These are phyloP conservation scores for Takifugu flavidus DNA, from an alignment of 2,113 vertebrate genomes.

Conservation along the genomic window DNA sequence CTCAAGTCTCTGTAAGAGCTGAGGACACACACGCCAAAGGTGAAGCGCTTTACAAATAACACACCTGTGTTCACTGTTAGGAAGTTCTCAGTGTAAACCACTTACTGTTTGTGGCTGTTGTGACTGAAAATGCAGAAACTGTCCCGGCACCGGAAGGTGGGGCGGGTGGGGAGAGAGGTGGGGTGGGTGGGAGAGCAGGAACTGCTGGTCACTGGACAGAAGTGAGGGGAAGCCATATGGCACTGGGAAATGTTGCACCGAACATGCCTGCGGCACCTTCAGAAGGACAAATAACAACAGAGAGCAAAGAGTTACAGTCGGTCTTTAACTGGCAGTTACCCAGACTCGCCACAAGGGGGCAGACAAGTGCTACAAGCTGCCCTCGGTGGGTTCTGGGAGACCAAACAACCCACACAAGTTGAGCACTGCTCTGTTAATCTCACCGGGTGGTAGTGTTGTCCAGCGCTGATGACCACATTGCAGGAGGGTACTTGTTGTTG, in stretches of 20 bases:
- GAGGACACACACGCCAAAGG: neutral
- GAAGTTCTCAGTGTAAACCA: neutral
- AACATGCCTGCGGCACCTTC: constrained; percentile 95
- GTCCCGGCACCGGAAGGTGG: constrained; percentile 88
- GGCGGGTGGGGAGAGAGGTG: constrained; percentile 88
- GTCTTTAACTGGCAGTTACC: neutral
- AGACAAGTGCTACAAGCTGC: constrained; percentile 20
- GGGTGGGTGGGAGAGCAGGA: constrained; percentile 90
- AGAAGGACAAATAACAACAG: constrained; percentile 33
- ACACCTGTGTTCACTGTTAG: no score
- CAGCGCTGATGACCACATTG: constrained; percentile 92
- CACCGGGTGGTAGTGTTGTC: constrained; percentile 94
- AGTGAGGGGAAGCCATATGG: constrained; percentile 95
- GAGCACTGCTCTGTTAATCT: constrained; percentile 79
- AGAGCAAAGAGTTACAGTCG: neutral
- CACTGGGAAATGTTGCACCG: constrained; percentile 94
- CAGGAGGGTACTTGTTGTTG: constrained; percentile 93
- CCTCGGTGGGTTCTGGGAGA: neutral
- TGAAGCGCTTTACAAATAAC: neutral
- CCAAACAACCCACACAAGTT: constrained; percentile 12
- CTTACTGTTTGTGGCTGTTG: constrained; percentile 92
- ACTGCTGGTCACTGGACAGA: constrained; percentile 92
- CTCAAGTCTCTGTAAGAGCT: constrained; percentile 97
- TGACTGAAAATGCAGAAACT: constrained; percentile 95
- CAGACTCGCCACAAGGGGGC: constrained; percentile 62